Percentiles rank a stretch among this genome's conserved stretches.
phyloP scores from a whole-genome alignment of 2,113 vertebrate species.

The Himantopus leucocephalus region DNA sequence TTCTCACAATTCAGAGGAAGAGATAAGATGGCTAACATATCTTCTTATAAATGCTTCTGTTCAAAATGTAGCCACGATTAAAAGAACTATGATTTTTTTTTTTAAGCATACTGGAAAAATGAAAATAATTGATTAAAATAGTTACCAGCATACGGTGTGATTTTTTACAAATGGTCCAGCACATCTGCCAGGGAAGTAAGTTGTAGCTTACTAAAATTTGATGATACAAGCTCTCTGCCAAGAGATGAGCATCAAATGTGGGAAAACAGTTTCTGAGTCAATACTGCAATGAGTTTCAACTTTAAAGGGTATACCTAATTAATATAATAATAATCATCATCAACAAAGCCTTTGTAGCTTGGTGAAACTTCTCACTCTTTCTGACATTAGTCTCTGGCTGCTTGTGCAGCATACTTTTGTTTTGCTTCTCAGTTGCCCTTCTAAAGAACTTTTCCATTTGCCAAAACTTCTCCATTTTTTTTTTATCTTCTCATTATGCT shows the following conservation, averaged over 20 bases:
- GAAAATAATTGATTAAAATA: constrained; percentile 1
- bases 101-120: not conserved
- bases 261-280: constrained; percentile 1
- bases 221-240: not conserved
- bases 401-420: not conserved
- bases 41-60: not conserved
- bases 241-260: constrained; percentile 1
- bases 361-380: not conserved
- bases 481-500: not conserved
- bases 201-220: not conserved
- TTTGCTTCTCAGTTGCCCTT: not conserved
- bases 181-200: constrained; percentile 16
- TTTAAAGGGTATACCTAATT: not conserved
- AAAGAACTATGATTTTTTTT: not conserved
- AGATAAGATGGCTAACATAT: not conserved
- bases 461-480: not conserved
- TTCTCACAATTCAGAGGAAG: not conserved
- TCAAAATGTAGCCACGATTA: not conserved
- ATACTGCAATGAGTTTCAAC: not conserved
- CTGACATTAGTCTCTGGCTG: not conserved
- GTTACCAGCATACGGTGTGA: not conserved
- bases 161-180: not conserved
- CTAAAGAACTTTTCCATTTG: not conserved
- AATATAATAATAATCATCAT: not conserved
- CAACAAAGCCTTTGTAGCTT: not conserved